Evolutionary conservation across 2,113 vertebrate genomes (phyloP).

Genomic region (Tretioscincus oriximinensis): DNA sequence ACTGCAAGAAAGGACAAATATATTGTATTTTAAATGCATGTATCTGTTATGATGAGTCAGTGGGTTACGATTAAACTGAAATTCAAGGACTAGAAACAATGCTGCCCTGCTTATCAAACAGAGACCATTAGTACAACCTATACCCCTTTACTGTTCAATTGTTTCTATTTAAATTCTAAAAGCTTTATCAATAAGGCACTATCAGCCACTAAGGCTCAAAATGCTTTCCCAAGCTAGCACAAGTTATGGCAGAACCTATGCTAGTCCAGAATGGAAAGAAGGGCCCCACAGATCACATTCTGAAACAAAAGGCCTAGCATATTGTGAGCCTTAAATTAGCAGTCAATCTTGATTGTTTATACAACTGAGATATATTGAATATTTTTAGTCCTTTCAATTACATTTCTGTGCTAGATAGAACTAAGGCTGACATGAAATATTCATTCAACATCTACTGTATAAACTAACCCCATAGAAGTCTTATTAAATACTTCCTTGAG

Average conservation of each 20-base stretch:
- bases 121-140: conserved; percentile 22
- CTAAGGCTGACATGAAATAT: neutral
- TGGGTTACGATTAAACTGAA: neutral
- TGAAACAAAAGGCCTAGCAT: too few relatives aligned
- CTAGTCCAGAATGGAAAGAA: too few relatives aligned
- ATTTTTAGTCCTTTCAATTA: neutral
- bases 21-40: neutral
- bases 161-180: conserved; percentile 32
- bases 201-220: conserved; percentile 2
- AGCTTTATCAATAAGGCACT: conserved; percentile 25
- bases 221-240: too few relatives aligned
- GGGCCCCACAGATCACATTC: too few relatives aligned
- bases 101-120: conserved; percentile 17
- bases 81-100: neutral
- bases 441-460: neutral
- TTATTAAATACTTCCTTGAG: neutral
- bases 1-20: neutral
- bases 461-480: neutral
- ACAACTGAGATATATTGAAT: neutral
- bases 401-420: neutral
- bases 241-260: too few relatives aligned
- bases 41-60: neutral
- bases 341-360: conserved; percentile 2
- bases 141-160: conserved; percentile 22
- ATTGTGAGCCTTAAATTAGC: neutral